phyloP scores from a whole-genome alignment of 1,140 invertebrate genomes.

The Lepidurus arcticus region DNA sequence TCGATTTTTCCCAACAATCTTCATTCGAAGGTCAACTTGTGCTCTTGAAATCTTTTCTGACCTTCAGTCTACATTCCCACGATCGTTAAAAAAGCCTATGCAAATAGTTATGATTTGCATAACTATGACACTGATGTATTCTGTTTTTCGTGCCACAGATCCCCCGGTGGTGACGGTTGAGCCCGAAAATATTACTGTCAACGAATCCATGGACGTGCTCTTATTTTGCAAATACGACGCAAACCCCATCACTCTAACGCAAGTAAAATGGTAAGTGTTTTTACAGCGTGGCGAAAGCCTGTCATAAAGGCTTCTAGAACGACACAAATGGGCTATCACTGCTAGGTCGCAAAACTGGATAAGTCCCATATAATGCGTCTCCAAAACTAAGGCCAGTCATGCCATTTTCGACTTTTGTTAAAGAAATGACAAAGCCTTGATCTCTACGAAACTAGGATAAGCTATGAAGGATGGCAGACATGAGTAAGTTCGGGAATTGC shows the following conservation, averaged over 20 bases:
- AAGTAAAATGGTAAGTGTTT: constrained; percentile 67
- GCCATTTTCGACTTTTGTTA: too few relatives aligned
- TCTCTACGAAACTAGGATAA: too few relatives aligned
- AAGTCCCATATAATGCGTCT: background rate
- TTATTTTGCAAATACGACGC: constrained; percentile 73
- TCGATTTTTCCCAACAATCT: background rate
- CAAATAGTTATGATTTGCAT: too few relatives aligned
- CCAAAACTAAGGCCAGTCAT: background rate
- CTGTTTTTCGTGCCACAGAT: constrained; percentile 52
- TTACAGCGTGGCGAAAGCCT: background rate
- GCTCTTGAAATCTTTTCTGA: background rate
- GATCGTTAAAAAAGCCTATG: too few relatives aligned
- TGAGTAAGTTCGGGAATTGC: too few relatives aligned
- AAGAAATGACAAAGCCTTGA: too few relatives aligned
- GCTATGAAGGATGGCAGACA: too few relatives aligned
- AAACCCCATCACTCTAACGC: constrained; percentile 67
- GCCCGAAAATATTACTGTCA: constrained; percentile 66
- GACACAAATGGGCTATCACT: background rate
- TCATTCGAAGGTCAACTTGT: background rate
- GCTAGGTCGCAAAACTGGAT: background rate
- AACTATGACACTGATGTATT: background rate
- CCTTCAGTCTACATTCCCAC: background rate
- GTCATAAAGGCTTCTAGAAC: background rate
- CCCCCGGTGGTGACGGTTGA: constrained; percentile 68
- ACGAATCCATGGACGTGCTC: constrained; percentile 65